Conservation (phyloP, 2,888 invertebrate species). For the Diplazon laetatorius region DNA sequence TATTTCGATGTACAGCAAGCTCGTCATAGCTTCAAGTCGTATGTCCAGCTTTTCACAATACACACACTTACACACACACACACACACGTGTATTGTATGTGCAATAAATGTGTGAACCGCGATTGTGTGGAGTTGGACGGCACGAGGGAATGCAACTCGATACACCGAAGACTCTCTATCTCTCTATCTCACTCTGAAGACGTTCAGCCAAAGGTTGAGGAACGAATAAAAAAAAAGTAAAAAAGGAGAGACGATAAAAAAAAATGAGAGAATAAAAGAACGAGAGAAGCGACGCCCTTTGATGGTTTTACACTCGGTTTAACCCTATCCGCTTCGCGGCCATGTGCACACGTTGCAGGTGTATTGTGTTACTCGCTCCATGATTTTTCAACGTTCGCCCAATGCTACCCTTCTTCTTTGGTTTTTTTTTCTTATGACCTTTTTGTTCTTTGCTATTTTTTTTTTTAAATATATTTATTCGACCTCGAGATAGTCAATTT, state of each 20-base stretch:
- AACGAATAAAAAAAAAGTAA: slow-evolving; percentile 28
- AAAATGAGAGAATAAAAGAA: too few relatives aligned
- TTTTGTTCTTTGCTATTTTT: too few relatives aligned
- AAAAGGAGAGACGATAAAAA: slow-evolving; percentile 10
- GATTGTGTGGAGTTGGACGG: slow-evolving; percentile 2
- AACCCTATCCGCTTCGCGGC: slow-evolving; percentile 74
- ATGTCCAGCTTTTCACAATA: slow-evolving; percentile 62
- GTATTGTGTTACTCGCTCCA: slow-evolving; percentile 79
- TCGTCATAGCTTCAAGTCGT: slow-evolving; percentile 48
- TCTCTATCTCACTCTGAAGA: too few relatives aligned
- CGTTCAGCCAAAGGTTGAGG: slow-evolving; percentile 10
- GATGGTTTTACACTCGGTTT: slow-evolving; percentile 77
- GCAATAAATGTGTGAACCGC: not conserved
- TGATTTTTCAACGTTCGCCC: slow-evolving; percentile 66
- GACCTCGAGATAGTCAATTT: not conserved
- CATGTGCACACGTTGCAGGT: slow-evolving; percentile 54
- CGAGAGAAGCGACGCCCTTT: slow-evolving; percentile 30
- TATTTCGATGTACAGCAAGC: too few relatives aligned
- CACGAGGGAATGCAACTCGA: slow-evolving; percentile 71
- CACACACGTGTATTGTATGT: too few relatives aligned
- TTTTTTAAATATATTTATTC: not conserved
- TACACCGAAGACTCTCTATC: slow-evolving; percentile 70
- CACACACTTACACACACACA: too few relatives aligned
- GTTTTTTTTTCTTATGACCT: too few relatives aligned
- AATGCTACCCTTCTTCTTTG: too few relatives aligned